Conservation (phyloP, 2,888 invertebrate genomes). For the Volucella inanis region DNA sequence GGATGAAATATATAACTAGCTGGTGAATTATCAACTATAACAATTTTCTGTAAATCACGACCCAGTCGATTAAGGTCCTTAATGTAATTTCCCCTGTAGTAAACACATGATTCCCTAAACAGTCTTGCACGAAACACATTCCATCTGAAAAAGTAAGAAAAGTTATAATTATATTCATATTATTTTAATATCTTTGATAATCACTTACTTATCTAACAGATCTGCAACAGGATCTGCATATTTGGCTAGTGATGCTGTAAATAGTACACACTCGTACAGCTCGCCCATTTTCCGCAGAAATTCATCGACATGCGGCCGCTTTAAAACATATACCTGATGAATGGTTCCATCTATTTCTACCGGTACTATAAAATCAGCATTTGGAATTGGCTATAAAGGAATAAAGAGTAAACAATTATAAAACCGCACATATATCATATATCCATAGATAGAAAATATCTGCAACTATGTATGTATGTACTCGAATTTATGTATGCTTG, state of each 20-base stretch:
- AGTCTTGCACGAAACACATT: slow-evolving; percentile 97
- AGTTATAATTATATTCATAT: slow-evolving; percentile 7
- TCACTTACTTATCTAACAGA: slow-evolving; percentile 90
- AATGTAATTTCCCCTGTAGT: slow-evolving; percentile 99
- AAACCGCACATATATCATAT: too few species aligned
- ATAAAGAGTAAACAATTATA: slow-evolving; percentile 22
- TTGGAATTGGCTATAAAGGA: slow-evolving; percentile 95
- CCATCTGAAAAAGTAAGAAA: slow-evolving; percentile 86
- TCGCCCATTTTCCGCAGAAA: slow-evolving; percentile 99
- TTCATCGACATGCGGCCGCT: slow-evolving; percentile 99
- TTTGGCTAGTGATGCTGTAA: slow-evolving; percentile 99
- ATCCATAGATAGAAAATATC: too few species aligned
- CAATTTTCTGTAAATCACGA: slow-evolving; percentile 96
- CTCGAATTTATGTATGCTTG: too few species aligned
- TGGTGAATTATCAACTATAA: slow-evolving; percentile 99
- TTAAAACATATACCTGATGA: slow-evolving; percentile 99
- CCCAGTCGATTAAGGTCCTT: slow-evolving; percentile 99
- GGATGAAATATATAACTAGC: slow-evolving; percentile 99
- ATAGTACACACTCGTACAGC: slow-evolving; percentile 99
- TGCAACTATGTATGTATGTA: too few species aligned
- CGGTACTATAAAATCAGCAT: slow-evolving; percentile 99
- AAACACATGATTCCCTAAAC: slow-evolving; percentile 99
- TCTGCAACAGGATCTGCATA: slow-evolving; percentile 99
- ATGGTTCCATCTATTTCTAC: slow-evolving; percentile 99
- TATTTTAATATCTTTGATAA: not conserved